These are phyloP conservation scores for Gymnoscelis rufifasciata DNA, from an alignment of 2,888 invertebrate genomes.

Conservation along the genomic window DNA sequence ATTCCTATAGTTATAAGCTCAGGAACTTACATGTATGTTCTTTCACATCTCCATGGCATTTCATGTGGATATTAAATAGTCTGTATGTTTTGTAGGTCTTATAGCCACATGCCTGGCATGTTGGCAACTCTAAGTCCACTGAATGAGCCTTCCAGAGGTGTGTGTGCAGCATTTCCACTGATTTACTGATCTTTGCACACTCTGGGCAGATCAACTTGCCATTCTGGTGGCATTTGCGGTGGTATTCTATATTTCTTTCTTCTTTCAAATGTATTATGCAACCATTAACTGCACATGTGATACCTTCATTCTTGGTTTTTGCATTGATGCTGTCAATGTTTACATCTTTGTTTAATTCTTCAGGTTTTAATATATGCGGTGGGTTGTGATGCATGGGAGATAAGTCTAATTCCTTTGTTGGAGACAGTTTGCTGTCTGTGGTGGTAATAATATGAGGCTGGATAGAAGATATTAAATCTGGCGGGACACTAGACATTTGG, in stretches of 20 bases:
- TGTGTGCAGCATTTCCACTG: constrained; percentile 84
- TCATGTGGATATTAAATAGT: constrained; percentile 85
- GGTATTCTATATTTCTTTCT: constrained; percentile 80
- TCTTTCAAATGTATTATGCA: constrained; percentile 80
- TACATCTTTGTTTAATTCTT: constrained; percentile 33
- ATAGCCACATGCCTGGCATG: constrained; percentile 86
- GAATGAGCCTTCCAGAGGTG: constrained; percentile 89
- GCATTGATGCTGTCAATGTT: constrained; percentile 27
- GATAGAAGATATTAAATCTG: constrained; percentile 69
- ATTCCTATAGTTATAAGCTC: too few species aligned
- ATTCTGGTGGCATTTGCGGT: constrained; percentile 81
- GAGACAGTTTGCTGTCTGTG: constrained; percentile 31
- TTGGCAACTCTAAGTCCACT: constrained; percentile 88
- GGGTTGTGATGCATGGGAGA: constrained; percentile 29
- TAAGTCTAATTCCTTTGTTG: constrained; percentile 18
- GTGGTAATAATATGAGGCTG: constrained; percentile 39
- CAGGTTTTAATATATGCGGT: constrained; percentile 37
- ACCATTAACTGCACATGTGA: constrained; percentile 72
- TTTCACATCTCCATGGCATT: constrained; percentile 84
- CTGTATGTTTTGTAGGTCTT: constrained; percentile 85
- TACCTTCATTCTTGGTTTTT: constrained; percentile 38
- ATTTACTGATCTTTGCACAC: constrained; percentile 77
- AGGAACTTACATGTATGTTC: constrained; percentile 79
- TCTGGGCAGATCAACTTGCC: constrained; percentile 80
- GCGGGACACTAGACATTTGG: constrained; percentile 60